Conservation (phyloP, 2,797 vertebrate genomes). For the Carapus acus region DNA sequence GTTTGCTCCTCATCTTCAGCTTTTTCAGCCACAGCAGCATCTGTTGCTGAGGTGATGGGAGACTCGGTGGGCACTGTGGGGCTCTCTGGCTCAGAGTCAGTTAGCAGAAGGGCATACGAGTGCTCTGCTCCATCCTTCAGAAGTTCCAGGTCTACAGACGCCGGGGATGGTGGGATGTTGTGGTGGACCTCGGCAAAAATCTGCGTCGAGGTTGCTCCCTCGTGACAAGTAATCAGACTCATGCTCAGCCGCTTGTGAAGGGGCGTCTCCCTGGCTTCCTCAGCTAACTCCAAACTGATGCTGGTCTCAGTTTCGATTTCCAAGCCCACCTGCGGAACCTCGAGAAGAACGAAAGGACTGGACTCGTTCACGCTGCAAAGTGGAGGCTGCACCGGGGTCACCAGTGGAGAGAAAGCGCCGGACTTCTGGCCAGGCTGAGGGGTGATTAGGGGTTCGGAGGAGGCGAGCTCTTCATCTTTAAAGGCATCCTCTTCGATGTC, state of each 20-base stretch:
- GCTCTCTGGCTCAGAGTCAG: slow-evolving; percentile 30
- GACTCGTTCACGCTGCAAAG: slow-evolving; percentile 9
- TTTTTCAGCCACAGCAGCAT: slow-evolving; percentile 7
- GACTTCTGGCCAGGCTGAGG: slow-evolving; percentile 13
- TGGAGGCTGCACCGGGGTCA: slow-evolving; percentile 26
- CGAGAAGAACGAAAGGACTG: slow-evolving; percentile 60
- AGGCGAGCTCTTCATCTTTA: slow-evolving; percentile 40
- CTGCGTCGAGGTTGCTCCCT: slow-evolving; percentile 58
- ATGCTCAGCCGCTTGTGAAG: slow-evolving; percentile 71
- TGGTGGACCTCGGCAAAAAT: slow-evolving; percentile 56
- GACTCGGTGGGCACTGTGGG: slow-evolving; percentile 9
- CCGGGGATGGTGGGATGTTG: slow-evolving; percentile 30
- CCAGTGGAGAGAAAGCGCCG: slow-evolving; percentile 28
- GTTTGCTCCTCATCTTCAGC: slow-evolving; percentile 12
- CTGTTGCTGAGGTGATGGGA: not conserved
- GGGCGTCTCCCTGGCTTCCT: slow-evolving; percentile 66
- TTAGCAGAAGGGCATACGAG: slow-evolving; percentile 34
- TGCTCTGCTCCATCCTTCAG: slow-evolving; percentile 34
- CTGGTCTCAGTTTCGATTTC: slow-evolving; percentile 56
- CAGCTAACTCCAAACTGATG: slow-evolving; percentile 65
- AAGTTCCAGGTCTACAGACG: slow-evolving; percentile 11
- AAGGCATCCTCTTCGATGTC: slow-evolving; percentile 31
- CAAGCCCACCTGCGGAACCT: slow-evolving; percentile 47
- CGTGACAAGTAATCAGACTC: slow-evolving; percentile 70
- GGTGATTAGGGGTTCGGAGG: slow-evolving; percentile 58